Evolutionary conservation across 2,113 vertebrate species (phyloP).

Genomic region (Plestiodon gilberti): DNA sequence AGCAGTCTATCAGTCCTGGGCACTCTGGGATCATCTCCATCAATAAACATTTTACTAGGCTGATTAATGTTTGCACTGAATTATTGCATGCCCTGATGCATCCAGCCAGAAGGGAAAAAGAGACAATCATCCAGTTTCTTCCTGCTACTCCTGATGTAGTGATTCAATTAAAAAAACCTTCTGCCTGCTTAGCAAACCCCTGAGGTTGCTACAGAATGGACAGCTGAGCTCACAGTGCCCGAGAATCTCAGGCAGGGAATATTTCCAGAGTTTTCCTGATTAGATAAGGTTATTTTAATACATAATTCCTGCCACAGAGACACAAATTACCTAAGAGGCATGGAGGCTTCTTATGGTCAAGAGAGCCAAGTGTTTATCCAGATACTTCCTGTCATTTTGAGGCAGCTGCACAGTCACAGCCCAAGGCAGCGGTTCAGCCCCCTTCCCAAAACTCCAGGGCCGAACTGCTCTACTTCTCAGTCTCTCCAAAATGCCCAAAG

Average conservation of each 20-base stretch:
- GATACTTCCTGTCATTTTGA: neutral
- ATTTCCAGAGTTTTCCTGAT: slow-evolving; percentile 6
- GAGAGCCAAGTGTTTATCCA: neutral
- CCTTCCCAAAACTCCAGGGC: neutral
- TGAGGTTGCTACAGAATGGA: neutral
- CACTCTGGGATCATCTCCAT: neutral
- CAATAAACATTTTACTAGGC: slow-evolving; percentile 15
- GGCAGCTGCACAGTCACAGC: neutral
- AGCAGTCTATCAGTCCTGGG: neutral
- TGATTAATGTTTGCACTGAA: slow-evolving; percentile 26
- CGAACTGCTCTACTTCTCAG: too few species aligned
- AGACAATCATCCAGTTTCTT: neutral
- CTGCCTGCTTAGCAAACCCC: slow-evolving; percentile 21
- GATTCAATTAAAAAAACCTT: neutral
- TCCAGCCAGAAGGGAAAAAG: neutral
- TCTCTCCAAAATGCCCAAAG: neutral
- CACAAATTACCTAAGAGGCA: neutral
- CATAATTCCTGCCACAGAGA: neutral
- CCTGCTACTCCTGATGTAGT: neutral
- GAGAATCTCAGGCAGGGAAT: slow-evolving; percentile 39
- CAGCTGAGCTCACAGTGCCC: fast-evolving
- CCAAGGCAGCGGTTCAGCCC: neutral
- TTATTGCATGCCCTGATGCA: neutral
- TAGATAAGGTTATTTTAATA: neutral
- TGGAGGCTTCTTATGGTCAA: neutral